These are phyloP conservation scores for Eutrigla gurnardus DNA, from an alignment of 2,797 vertebrate species.

Conservation along the genomic window DNA sequence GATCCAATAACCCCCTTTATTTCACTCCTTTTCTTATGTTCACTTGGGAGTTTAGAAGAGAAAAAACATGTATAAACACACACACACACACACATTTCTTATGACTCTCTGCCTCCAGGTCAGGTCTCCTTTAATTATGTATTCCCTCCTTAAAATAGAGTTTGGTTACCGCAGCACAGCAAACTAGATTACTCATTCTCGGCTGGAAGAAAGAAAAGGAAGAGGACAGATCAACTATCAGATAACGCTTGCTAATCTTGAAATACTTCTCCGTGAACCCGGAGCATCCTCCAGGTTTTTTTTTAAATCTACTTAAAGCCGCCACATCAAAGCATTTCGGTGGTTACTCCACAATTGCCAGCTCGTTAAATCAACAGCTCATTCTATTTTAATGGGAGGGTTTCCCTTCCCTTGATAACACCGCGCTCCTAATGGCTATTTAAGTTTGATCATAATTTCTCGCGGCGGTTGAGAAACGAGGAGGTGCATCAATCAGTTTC, in stretches of 20 bases:
- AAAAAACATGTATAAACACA: slow-evolving; percentile 4
- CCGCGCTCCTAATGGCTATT: slow-evolving; percentile 1
- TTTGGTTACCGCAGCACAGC: slow-evolving; percentile 63
- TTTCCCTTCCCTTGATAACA: background rate
- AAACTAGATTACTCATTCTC: slow-evolving; percentile 76
- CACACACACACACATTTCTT: slow-evolving; percentile 42
- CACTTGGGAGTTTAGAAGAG: background rate
- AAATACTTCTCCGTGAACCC: slow-evolving; percentile 15
- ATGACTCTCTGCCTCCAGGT: slow-evolving; percentile 62
- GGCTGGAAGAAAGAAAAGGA: slow-evolving; percentile 51
- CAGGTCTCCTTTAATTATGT: slow-evolving; percentile 80
- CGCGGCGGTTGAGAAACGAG: background rate
- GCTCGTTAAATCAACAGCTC: slow-evolving; percentile 19
- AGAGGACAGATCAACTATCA: slow-evolving; percentile 35
- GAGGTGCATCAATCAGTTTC: slow-evolving; percentile 12
- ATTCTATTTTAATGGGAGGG: slow-evolving; percentile 15
- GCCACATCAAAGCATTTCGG: slow-evolving; percentile 5
- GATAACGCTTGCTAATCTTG: slow-evolving; percentile 26
- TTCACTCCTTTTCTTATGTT: slow-evolving; percentile 19
- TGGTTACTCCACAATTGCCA: background rate
- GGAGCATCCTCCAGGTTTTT: slow-evolving; percentile 12
- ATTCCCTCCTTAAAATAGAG: slow-evolving; percentile 81
- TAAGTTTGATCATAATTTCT: background rate
- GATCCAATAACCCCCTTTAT: slow-evolving; percentile 14
- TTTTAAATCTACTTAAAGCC: slow-evolving; percentile 21